Conservation (phyloP, 2,888 invertebrate genomes). For the Euzophera pinguis region DNA sequence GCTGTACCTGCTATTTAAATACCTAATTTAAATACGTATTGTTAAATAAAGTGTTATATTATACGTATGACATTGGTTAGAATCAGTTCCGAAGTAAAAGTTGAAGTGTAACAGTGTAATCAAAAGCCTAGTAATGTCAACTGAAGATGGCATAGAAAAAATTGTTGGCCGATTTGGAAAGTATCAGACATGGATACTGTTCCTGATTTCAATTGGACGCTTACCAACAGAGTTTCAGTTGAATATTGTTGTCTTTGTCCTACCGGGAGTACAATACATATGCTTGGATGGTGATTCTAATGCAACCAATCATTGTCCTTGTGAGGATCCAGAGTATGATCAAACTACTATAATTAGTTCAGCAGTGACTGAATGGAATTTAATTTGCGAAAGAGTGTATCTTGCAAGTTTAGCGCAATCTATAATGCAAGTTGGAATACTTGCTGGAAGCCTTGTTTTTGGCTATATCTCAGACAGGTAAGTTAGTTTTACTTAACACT, state of each 20-base stretch:
- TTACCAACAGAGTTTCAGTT: constrained; percentile 80
- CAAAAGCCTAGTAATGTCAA: constrained; percentile 5
- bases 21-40: no score
- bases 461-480: constrained; percentile 76
- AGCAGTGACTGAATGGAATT: constrained; percentile 80
- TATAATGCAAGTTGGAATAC: constrained; percentile 77
- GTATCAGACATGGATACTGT: constrained; percentile 75
- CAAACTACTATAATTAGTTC: constrained; percentile 73
- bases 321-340: constrained; percentile 74
- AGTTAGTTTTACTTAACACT: not conserved
- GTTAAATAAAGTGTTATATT: no score
- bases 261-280: constrained; percentile 72
- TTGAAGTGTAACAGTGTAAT: not conserved
- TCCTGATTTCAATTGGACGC: constrained; percentile 71
- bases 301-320: constrained; percentile 60
- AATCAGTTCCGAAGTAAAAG: not conserved
- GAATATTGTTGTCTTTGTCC: constrained; percentile 76
- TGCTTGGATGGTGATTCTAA: constrained; percentile 60
- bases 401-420: constrained; percentile 78
- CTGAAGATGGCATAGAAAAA: constrained; percentile 52
- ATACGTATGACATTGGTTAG: not conserved
- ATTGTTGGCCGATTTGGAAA: constrained; percentile 76
- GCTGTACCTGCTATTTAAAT: not conserved
- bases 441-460: constrained; percentile 76
- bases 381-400: constrained; percentile 78